phyloP scores from a whole-genome alignment of 2,888 invertebrate genomes.

The Philonicus albiceps region DNA sequence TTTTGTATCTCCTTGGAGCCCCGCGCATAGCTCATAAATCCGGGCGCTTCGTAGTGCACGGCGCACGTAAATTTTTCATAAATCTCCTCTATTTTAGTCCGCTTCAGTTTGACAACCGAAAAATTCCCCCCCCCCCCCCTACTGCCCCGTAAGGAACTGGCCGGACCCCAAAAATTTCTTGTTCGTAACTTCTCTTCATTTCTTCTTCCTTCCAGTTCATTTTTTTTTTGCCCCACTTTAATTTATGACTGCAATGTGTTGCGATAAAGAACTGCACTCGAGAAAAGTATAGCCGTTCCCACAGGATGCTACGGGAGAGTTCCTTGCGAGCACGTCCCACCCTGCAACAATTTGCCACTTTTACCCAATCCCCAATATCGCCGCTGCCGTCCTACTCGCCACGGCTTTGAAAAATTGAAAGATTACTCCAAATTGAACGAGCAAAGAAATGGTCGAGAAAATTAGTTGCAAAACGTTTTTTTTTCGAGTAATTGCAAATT shows the following conservation, averaged over 20 bases:
- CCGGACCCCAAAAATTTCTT: background rate
- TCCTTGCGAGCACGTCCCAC: background rate
- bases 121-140: background rate
- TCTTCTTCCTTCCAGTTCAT: background rate
- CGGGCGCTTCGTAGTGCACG: background rate
- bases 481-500: background rate
- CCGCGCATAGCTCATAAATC: background rate
- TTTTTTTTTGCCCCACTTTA: background rate
- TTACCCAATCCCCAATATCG: background rate
- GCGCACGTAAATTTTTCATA: constrained; percentile 9
- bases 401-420: constrained; percentile 21
- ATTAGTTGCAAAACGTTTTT: constrained; percentile 17
- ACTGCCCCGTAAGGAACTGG: background rate
- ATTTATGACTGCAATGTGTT: constrained; percentile 36
- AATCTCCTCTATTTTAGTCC: background rate
- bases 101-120: background rate
- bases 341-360: constrained; percentile 13
- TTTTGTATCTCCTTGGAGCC: background rate
- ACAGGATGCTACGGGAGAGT: background rate
- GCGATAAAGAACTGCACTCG: constrained; percentile 24
- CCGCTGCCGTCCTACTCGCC: background rate
- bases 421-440: constrained; percentile 14
- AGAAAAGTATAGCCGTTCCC: background rate
- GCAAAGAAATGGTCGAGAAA: constrained; percentile 15
- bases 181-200: constrained; percentile 6